Percentiles rank a stretch among this genome's conserved stretches.
phyloP scores from a whole-genome alignment of 2,888 invertebrate genomes.

The Actias luna region DNA sequence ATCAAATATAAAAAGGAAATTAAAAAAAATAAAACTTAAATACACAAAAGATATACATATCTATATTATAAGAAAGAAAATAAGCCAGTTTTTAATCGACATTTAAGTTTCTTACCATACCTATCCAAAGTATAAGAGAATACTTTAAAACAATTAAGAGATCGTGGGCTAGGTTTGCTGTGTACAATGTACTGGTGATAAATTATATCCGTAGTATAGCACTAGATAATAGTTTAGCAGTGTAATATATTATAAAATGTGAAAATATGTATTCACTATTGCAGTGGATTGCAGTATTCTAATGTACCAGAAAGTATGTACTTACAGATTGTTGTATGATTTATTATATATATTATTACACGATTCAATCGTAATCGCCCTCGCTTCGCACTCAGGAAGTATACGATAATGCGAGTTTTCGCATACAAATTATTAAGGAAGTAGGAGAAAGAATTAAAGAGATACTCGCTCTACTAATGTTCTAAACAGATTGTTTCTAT shows the following conservation, averaged over 20 bases:
- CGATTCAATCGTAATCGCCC: conserved; percentile 5
- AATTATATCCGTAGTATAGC: not conserved
- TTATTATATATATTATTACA: not conserved
- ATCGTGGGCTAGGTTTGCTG: not conserved
- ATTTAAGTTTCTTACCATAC: not conserved
- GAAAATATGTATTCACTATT: not conserved
- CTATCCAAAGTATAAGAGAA: not conserved
- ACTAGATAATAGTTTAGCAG: not conserved
- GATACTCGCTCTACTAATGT: conserved; percentile 37
- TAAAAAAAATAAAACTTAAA: too few species aligned
- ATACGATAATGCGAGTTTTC: conserved; percentile 45
- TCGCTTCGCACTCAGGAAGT: conserved; percentile 26
- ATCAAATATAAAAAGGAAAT: too few species aligned
- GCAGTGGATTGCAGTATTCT: not conserved
- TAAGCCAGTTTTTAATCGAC: not conserved
- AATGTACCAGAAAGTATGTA: not conserved
- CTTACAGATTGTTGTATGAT: not conserved
- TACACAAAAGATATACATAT: not conserved
- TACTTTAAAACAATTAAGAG: not conserved
- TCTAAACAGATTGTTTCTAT: conserved; percentile 23
- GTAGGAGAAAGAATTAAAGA: conserved; percentile 37
- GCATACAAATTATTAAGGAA: conserved; percentile 49
- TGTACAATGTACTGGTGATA: not conserved
- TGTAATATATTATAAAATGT: not conserved
- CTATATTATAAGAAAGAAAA: not conserved